These are phyloP conservation scores for Sylvia atricapilla DNA, from an alignment of 2,113 vertebrate species.

Conservation along the genomic window DNA sequence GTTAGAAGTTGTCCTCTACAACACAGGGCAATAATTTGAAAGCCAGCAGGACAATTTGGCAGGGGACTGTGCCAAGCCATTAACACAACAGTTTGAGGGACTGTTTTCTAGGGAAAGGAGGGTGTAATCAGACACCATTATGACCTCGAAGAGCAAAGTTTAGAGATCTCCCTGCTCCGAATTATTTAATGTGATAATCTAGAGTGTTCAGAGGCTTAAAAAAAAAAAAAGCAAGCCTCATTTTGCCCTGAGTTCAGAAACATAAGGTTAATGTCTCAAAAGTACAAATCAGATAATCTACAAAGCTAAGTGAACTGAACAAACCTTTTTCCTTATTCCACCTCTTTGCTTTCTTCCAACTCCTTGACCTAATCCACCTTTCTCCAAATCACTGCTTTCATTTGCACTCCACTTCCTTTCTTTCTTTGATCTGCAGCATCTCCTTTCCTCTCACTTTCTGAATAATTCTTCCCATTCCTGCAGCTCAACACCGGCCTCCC, in stretches of 20 bases:
- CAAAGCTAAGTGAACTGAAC: neutral
- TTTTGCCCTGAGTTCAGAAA: neutral
- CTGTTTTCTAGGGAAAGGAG: neutral
- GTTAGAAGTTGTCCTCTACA: neutral
- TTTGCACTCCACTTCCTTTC: neutral
- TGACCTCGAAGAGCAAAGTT: neutral
- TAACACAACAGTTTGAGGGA: neutral
- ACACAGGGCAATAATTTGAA: neutral
- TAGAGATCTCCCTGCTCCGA: neutral
- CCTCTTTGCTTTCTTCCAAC: neutral
- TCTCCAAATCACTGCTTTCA: neutral
- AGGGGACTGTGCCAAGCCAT: neutral
- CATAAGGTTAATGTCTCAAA: neutral
- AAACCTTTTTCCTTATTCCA: neutral
- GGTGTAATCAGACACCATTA: neutral
- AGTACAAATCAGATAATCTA: neutral
- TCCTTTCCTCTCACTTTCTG: neutral
- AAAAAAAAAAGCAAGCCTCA: neutral
- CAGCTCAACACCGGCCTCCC: neutral
- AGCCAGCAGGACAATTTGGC: neutral
- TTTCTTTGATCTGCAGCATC: neutral
- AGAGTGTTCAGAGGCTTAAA: neutral
- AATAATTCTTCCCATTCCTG: neutral
- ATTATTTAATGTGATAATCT: neutral
- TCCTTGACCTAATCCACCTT: neutral